These are phyloP conservation scores for Pyrgilauda ruficollis DNA, from an alignment of 2,113 vertebrate genomes.

Conservation along the genomic window DNA sequence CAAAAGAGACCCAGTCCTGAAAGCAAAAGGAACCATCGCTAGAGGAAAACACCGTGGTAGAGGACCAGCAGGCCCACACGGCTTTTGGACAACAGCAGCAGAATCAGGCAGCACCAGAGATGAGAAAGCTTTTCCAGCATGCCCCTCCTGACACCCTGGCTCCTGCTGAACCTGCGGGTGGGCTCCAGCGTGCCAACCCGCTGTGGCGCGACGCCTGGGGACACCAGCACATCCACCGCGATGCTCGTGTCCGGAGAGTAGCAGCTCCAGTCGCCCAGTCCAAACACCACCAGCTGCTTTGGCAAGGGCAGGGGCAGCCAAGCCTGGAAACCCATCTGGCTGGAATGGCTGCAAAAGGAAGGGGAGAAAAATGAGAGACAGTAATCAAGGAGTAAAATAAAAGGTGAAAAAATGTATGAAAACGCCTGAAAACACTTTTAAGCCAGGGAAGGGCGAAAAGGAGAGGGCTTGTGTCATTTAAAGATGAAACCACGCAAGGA, in stretches of 20 bases:
- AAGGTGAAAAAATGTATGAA: accelerated
- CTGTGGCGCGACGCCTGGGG: slow-evolving; percentile 64
- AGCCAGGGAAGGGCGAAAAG: accelerated
- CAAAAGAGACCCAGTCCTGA: background rate
- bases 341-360: slow-evolving; percentile 71
- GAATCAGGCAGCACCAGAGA: background rate
- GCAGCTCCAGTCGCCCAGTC: slow-evolving; percentile 82
- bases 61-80: background rate
- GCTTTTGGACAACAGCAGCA: background rate
- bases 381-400: background rate
- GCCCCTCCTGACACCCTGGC: accelerated
- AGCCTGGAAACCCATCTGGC: slow-evolving; percentile 76
- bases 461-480: background rate
- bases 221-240: slow-evolving; percentile 73
- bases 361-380: background rate
- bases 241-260: slow-evolving; percentile 65
- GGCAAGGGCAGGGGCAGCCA: slow-evolving; percentile 83
- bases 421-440: background rate
- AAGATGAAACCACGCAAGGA: background rate
- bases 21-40: background rate
- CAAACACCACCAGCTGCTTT: slow-evolving; percentile 80
- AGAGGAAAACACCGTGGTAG: background rate
- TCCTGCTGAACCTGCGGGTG: slow-evolving; percentile 61
- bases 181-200: slow-evolving; percentile 76
- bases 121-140: background rate